Evolutionary conservation across 2,888 invertebrate genomes (phyloP), one percentile per base, ranked within the genome.

Genomic region (Antitype chi): DNA sequence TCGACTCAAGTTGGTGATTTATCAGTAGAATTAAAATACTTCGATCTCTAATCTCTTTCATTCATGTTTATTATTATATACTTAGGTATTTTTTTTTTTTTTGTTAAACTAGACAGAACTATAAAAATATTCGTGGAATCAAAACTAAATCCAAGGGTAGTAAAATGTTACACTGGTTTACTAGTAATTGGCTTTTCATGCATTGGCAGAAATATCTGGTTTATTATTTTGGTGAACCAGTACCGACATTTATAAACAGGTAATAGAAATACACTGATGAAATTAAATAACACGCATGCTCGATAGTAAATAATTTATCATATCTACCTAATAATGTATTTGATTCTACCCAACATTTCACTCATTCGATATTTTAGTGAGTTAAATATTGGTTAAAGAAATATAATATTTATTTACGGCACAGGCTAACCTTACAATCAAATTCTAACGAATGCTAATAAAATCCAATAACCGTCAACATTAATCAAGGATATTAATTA

Each of bases 401-500:
- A 60, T 49, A 49, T 38, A 5, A 17, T 23, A 66, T 52, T 28
- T 15, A 60, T 28, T 80, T 25, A 8, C 8, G 25, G 25, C 57
- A 59, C 32, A 57, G 11, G 25, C 4, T 25, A 32, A 59, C 1
- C 5, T 64, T 49, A 62, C 52, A 64, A 74, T 71, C 6, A 1
- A 62, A 63, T 63, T 47, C 5, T 15, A n/a, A 68, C 25, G 23
- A 82, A 59, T 23, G 25, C 23, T 38, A 53, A 47, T 62, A 38
- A 67, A 77, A 77, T 60, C 38, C 43, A 76, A 68, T 55, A 70
- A 53, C 57, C 57, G 70, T 55, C 28, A 73, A 38, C 17, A 68
- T 63, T 53, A 57, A 68, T 73, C 57, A n/a, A 23, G 8, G 8
- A 62, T 57, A 81, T 73, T 66, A 64, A 80, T 80, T 72, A 68